A percentile compares a stretch with the other conserved stretches of the same genome.
These are phyloP conservation scores for Myotis planiceps DNA, from an alignment of 2,797 vertebrate genomes.

Conservation along the genomic window DNA sequence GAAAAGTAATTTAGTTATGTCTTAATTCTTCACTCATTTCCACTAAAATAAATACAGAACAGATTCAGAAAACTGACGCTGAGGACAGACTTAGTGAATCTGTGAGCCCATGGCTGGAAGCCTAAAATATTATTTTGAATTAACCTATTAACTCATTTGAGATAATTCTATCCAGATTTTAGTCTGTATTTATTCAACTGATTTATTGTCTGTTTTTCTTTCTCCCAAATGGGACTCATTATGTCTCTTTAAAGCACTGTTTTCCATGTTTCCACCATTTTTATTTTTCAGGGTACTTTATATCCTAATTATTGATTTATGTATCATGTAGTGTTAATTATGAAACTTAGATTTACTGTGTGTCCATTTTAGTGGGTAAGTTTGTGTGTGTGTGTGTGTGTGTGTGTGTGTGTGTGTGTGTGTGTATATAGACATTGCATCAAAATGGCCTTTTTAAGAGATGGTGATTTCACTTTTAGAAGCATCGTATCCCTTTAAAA, in stretches of 20 bases:
- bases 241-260: conserved; percentile 62
- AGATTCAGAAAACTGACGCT: conserved; percentile 75
- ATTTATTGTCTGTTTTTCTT: conserved; percentile 82
- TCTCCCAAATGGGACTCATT: conserved; percentile 76
- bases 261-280: conserved; percentile 62
- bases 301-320: conserved; percentile 55
- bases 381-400: not conserved
- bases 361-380: not conserved
- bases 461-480: not conserved
- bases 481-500: not conserved
- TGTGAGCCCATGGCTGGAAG: conserved; percentile 75
- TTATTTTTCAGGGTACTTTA: conserved; percentile 56
- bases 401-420: no score
- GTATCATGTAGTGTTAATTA: conserved; percentile 27
- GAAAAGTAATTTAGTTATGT: conserved; percentile 77
- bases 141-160: conserved; percentile 83
- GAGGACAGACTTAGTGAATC: conserved; percentile 68
- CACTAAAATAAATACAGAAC: conserved; percentile 81
- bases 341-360: not conserved
- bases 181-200: conserved; percentile 77
- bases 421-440: not conserved
- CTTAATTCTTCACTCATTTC: conserved; percentile 79
- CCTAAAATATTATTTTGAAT: conserved; percentile 84
- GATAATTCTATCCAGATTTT: conserved; percentile 83
- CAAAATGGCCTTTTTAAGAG: conserved; percentile 1